Base-by-base conservation (phyloP, 1,140 invertebrate species). In the Camponotus vicinus region DNA sequence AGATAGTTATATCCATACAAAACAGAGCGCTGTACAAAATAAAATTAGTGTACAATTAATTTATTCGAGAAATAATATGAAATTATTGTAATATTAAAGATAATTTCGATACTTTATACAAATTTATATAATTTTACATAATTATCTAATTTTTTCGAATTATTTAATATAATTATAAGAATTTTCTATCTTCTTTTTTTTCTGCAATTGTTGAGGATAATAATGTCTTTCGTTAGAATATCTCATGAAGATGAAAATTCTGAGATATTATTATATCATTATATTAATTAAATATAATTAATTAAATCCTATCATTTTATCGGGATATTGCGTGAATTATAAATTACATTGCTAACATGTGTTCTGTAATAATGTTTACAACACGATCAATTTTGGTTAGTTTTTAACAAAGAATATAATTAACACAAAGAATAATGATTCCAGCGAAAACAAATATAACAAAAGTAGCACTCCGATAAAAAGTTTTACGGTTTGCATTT, bases 401-500 rank as follows among this genome's bases (percentile, higher is more conserved):
- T 40, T 52, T 57, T 40, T 32, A 52, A 52, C 18, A 27, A 34
- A 6, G 3, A 49, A 11, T 78, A 3, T 45, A 78, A 49, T 34
- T 64, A 5, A 0, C 27, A 32, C 32, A 3, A 2, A 52, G 18
- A 52, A 52, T 67, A 37, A 8, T 69, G 13, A 9, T 40, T 55
- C 21, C 52, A 37, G 13, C 1, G 7, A 13, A 40, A 79, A 61
- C 2, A 21, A 69, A 18, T 37, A 27, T n/a, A 90, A 88, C 64
- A 70, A 80, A 52, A 70, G 55, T 59, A 42, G 34, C 13, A 15
- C 21, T 40, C 27, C 27, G 61, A 71, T 78, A 83, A 78, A 45
- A 49, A 83, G 49, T 8, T 87, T 61, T 75, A 79, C 66, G 49
- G 40, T 27, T 27, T 67, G 49, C 64, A 66, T 40, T 55, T 75